A percentile compares a stretch with the other conserved stretches of the same genome.
These are phyloP conservation scores for Tetramorium alpestre DNA, from an alignment of 1,140 invertebrate genomes.

Conservation along the genomic window DNA sequence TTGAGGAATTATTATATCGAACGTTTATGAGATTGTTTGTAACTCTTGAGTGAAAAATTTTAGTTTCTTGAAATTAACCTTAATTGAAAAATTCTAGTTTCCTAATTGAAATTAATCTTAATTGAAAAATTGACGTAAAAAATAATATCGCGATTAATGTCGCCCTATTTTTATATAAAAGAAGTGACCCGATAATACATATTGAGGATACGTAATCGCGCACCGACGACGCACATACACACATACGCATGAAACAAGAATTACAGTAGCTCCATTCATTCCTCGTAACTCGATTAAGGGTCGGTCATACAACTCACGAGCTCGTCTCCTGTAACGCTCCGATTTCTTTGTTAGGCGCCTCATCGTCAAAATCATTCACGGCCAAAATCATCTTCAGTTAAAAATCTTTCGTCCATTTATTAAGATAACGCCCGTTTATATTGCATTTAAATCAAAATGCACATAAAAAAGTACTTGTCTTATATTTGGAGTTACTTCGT, in stretches of 20 bases:
- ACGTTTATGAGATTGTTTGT: background rate
- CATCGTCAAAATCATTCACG: slow-evolving; percentile 2
- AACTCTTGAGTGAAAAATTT: background rate
- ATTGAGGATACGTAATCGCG: slow-evolving; percentile 46
- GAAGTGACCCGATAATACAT: slow-evolving; percentile 46
- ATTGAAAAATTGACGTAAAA: background rate
- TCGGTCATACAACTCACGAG: slow-evolving; percentile 42
- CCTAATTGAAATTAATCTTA: background rate
- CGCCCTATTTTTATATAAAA: slow-evolving; percentile 39
- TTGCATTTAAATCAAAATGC: background rate
- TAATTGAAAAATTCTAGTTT: background rate
- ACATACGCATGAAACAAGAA: slow-evolving; percentile 55
- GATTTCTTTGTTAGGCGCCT: slow-evolving; percentile 58
- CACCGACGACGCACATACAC: slow-evolving; percentile 30
- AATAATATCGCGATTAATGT: background rate
- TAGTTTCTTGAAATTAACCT: background rate
- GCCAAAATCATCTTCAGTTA: background rate
- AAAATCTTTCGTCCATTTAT: background rate
- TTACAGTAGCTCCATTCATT: slow-evolving; percentile 78
- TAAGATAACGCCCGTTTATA: background rate
- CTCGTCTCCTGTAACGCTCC: slow-evolving; percentile 45
- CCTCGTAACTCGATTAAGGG: slow-evolving; percentile 71
- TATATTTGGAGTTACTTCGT: background rate
- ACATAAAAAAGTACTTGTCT: background rate
- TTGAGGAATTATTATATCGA: background rate